Conservation (phyloP, 2,888 invertebrate genomes). For the Scaptomyza reducta region DNA sequence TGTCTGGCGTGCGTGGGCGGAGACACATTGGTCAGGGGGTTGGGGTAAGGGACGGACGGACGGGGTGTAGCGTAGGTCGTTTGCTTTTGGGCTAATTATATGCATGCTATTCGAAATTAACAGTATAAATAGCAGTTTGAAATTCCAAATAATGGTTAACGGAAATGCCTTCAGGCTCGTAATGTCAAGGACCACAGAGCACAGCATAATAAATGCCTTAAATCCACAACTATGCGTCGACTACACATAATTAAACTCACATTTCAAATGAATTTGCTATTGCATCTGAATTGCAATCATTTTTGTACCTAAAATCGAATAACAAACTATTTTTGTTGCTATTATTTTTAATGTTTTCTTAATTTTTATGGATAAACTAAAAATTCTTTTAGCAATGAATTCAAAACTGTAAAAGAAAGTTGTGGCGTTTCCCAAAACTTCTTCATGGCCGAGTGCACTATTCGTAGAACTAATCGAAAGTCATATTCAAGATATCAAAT, state of each 20-base stretch:
- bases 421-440: background rate
- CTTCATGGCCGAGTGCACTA: too few species aligned
- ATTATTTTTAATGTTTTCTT: too few species aligned
- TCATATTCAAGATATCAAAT: background rate
- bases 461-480: background rate
- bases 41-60: background rate
- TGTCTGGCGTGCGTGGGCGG: constrained; percentile 16
- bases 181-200: constrained; percentile 10
- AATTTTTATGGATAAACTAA: too few species aligned
- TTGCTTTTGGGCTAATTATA: constrained; percentile 47
- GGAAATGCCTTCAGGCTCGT: constrained; percentile 10
- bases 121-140: constrained; percentile 48
- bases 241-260: background rate
- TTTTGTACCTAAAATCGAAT: too few species aligned
- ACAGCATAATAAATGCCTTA: background rate
- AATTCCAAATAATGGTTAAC: constrained; percentile 32
- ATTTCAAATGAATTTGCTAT: background rate
- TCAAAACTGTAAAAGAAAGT: too few species aligned
- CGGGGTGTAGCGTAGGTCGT: background rate
- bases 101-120: constrained; percentile 42
- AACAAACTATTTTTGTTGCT: too few species aligned
- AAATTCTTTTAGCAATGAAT: too few species aligned
- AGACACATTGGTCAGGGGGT: background rate
- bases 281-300: too few species aligned
- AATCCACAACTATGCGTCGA: background rate